These are phyloP conservation scores for Ptiloglossa arizonensis DNA, from an alignment of 1,140 invertebrate species.

Conservation along the genomic window DNA sequence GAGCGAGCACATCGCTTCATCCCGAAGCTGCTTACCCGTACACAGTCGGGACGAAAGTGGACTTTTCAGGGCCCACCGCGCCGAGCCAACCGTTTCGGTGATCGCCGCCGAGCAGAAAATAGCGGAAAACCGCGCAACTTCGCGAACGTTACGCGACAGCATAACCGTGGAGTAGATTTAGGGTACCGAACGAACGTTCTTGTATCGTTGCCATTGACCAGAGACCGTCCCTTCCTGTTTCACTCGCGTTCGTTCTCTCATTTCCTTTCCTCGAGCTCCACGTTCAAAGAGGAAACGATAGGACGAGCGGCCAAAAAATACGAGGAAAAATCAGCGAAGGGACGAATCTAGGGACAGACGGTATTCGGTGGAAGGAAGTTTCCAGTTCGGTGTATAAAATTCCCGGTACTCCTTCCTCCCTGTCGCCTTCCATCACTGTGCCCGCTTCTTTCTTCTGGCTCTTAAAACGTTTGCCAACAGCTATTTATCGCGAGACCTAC, in stretches of 20 bases:
- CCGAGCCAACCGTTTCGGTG: background rate
- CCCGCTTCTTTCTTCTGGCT: constrained; percentile 1
- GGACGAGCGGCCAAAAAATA: background rate
- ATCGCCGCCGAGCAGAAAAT: constrained; percentile 8
- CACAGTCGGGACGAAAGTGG: background rate
- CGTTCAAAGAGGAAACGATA: background rate
- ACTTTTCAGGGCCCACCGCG: background rate
- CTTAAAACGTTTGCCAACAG: constrained; percentile 45
- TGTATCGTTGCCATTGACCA: background rate
- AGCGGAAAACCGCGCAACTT: constrained; percentile 25
- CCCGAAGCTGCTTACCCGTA: background rate
- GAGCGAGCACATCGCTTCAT: constrained; percentile 28
- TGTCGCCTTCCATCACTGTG: constrained; percentile 3
- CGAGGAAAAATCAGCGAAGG: background rate
- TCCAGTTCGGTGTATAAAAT: constrained; percentile 32
- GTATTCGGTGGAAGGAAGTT: background rate
- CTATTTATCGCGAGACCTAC: constrained; percentile 40
- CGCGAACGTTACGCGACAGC: background rate
- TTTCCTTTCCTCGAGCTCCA: too few relatives aligned
- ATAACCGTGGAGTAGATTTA: constrained; percentile 5
- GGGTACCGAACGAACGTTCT: background rate
- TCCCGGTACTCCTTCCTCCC: background rate
- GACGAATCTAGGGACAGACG: background rate
- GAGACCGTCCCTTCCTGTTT: background rate
- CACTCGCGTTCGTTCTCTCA: background rate